Conservation (phyloP, 2,113 vertebrate species). For the Isurus oxyrinchus region DNA sequence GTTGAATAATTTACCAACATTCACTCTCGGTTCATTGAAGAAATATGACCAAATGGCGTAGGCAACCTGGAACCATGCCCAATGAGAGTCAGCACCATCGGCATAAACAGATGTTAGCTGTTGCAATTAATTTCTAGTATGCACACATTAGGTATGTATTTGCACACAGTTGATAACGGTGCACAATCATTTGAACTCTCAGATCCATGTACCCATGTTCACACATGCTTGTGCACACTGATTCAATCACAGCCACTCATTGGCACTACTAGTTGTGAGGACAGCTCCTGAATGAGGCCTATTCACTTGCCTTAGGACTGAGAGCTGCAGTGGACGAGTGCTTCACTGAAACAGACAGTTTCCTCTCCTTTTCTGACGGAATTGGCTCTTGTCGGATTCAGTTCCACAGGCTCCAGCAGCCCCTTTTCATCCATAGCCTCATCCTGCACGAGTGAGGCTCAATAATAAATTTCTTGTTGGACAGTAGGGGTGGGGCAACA, state of each 20-base stretch:
- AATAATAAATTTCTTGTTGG: background rate
- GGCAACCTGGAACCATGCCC: background rate
- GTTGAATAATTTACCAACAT: background rate
- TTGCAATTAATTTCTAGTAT: background rate
- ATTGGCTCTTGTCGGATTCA: background rate
- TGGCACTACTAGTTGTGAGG: background rate
- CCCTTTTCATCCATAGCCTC: background rate
- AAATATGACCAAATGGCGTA: background rate
- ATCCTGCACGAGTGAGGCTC: background rate
- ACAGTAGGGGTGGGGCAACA: background rate
- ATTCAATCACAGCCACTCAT: background rate
- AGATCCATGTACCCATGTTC: background rate
- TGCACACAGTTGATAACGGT: background rate
- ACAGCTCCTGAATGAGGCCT: background rate
- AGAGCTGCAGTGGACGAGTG: background rate
- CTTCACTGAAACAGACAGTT: background rate
- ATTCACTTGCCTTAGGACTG: background rate
- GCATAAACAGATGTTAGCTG: background rate
- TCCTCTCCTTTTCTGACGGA: background rate
- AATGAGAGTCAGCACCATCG: background rate
- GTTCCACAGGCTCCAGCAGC: background rate
- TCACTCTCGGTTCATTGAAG: background rate
- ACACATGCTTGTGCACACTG: background rate
- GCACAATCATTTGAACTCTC: background rate
- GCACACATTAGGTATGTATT: background rate